These are phyloP conservation scores for Apamea monoglypha DNA, from an alignment of 2,888 invertebrate species.

Conservation along the genomic window DNA sequence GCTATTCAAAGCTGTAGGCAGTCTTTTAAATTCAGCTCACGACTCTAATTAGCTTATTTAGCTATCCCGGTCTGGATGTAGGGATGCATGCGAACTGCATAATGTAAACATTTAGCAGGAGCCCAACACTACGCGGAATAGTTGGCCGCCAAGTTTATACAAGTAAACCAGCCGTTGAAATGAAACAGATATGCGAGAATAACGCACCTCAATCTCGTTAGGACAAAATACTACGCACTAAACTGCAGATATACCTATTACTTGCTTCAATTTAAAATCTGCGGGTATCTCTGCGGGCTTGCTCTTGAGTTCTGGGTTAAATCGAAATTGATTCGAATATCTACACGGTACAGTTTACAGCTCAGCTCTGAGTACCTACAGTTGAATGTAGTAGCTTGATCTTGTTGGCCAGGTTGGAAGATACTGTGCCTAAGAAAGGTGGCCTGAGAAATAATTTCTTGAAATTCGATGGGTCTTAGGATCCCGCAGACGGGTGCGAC, in stretches of 20 bases:
- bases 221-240: slow-evolving; percentile 55
- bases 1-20: slow-evolving; percentile 32
- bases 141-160: slow-evolving; percentile 54
- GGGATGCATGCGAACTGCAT: slow-evolving; percentile 65
- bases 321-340: slow-evolving; percentile 10
- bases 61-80: slow-evolving; percentile 49
- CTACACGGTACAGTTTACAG: neutral
- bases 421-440: neutral
- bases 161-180: slow-evolving; percentile 59
- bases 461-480: neutral
- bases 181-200: slow-evolving; percentile 61
- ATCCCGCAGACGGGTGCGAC: neutral
- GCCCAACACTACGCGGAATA: slow-evolving; percentile 63
- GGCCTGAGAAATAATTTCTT: neutral
- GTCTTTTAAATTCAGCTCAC: slow-evolving; percentile 52
- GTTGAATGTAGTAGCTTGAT: neutral
- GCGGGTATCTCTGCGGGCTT: slow-evolving; percentile 21
- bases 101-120: slow-evolving; percentile 60
- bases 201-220: slow-evolving; percentile 53
- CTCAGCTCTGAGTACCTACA: neutral
- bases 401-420: neutral
- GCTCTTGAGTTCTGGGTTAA: slow-evolving; percentile 17
- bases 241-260: slow-evolving; percentile 37
- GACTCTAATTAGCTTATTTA: slow-evolving; percentile 62
- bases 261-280: slow-evolving; percentile 39